Evolutionary conservation across 2,113 vertebrate genomes (phyloP), one percentile per base, ranked within the genome.

Genomic region (Pelodiscus sinensis): DNA sequence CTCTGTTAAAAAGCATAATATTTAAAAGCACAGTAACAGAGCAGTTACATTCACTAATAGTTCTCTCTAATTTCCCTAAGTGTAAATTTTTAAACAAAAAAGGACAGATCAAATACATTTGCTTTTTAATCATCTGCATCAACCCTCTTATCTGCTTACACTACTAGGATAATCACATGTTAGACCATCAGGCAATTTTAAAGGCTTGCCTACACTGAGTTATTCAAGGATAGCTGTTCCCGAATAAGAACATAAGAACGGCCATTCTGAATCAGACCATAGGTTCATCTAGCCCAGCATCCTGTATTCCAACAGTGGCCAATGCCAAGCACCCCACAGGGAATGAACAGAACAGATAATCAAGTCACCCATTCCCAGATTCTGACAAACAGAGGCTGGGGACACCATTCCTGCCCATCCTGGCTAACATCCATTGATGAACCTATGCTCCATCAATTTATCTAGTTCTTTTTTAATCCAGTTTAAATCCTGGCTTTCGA

Each of bases 1-100:
- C 78, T 90, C 90, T 87, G 87, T 81, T 85, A 86, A 89, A 75
- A 91, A 96, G 86, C 18, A 29, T 78, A 92, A 50, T 78, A 73
- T 85, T 92, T 93, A 82, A 95, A 95, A 95, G 91, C 87, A 94
- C 80, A 91, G 71, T 94, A 94, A 90, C 88, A 94, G 55, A 95
- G 73, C 73, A 81, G 84, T 78, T 96, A 78, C 25, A 96, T 85
- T 22, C 52, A 94, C 91, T 95, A 94, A 84, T 8, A 84, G 90
- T 57, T 92, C 85, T 54, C 71, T 86, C 77, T 81, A 19, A 84
- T 94, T 94, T 95, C 90, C 55, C 44, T 93, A 91, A 87, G 91
- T n/a, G 86, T 88, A 77, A 31, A 79, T 62, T 38, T 56, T 25
- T 14, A 54, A 54, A 54, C 19, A 94, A 94, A 86, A 90, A 85